Base-by-base conservation (phyloP, 1,140 invertebrate genomes). In the Hyles vespertilio region DNA sequence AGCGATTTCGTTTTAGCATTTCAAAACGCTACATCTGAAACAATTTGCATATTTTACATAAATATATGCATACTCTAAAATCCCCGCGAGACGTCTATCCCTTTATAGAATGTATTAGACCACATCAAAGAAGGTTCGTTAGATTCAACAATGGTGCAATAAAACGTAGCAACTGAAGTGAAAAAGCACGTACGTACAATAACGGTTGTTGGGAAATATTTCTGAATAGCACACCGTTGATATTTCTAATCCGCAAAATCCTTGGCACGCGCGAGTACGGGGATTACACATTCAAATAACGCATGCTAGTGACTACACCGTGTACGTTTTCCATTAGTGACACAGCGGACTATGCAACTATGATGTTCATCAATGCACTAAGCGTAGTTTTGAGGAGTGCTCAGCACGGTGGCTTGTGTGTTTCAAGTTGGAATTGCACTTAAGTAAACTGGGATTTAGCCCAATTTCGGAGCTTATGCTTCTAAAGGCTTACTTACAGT, bases 401-500 rank as follows among this genome's bases (percentile, higher is more conserved):
- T 56, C 46, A 51, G 58, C 65, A 67, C 66, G 59, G 70, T 67
- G 59, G 50, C 51, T 49, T 52, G 51, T 65, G 65, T 65, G 58
- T 55, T 65, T 32, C 44, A 48, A 63, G 61, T 69, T 69, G 59
- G 62, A 72, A 69, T 67, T 63, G 64, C 61, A 69, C 67, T 75
- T 74, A 69, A 74, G 69, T 67, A 76, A 77, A 77, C 75, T 72
- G 67, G 65, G 67, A 78, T 78, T 75, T 74, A 80, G 69, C 69
- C 69, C 75, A 74, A 78, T 77, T 79, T 75, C 65, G 53, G 59
- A 62, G 69, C 75, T 76, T 80, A 74, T 59, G 65, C 62, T 69
- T 69, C 68, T 64, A 71, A 74, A 71, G 67, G 70, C 73, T 77
- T 75, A 67, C 65, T 71, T 69, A 58, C 72, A 65, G 22, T 56